Base-by-base conservation (phyloP, 1,140 invertebrate species). In the Tetramorium alpestre region DNA sequence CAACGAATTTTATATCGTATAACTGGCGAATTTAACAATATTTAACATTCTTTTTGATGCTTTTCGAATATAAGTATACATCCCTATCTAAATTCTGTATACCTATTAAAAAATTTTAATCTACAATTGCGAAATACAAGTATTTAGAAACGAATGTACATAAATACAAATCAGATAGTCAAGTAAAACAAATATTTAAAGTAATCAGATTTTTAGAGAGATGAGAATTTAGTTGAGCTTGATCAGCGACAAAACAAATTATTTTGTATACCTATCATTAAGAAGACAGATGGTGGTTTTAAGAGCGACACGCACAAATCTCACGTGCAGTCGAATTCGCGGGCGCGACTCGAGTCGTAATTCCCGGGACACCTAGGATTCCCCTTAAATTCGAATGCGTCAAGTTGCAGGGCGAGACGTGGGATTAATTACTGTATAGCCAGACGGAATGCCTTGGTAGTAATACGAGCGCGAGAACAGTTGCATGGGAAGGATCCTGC, bases 391-490 rank as follows among this genome's bases (percentile, higher is more conserved):
- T 84, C 78, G 65, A 77, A 69, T 81, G 85, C 84, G 89, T 88
- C 89, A 86, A 58, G 69, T 81, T 75, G 87, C 47, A 86, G 47
- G 78, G 90, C 80, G 78, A 90, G 86, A 90, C 87, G 62, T 38
- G 81, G 85, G 85, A 91, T 90, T 91, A 90, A 91, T 91, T 91
- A 91, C 87, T 73, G 81, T 76, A 69, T 80, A 80, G 72, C 77
- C 56, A 62, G 89, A 78, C 82, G 77, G 49, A 88, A 82, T 85
- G 70, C 56, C 65, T 77, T 51, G 86, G 88, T 84, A 85, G 86
- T 82, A 78, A 84, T 64, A 62, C 67, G 51, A 62, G 38, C 47
- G 58, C 25, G n/a, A 44, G 80, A 18, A 58, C 85, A 87, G 80
- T 87, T 81, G 82, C 89, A 82, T 70, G 70, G 86, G 56, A 90